Evolutionary conservation across 2,113 vertebrate genomes (phyloP).

Genomic region (Leucoraja erinaceus): DNA sequence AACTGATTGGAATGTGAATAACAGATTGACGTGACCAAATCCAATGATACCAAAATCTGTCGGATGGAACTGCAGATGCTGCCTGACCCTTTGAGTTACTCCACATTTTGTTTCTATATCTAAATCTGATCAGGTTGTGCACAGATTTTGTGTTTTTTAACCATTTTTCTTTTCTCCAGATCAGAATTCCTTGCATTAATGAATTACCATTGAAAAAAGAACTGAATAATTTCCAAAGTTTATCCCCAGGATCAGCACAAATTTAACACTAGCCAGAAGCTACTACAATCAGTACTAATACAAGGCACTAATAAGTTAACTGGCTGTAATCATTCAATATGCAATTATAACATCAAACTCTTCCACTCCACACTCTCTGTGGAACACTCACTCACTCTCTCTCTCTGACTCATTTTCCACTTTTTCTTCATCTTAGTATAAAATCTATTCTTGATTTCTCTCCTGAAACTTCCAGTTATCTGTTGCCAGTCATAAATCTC

Average conservation of each 20-base stretch:
- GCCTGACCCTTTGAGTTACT: too few relatives aligned
- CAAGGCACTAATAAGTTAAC: background rate
- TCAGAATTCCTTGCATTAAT: background rate
- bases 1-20: background rate
- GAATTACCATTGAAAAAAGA: background rate
- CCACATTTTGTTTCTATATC: too few relatives aligned
- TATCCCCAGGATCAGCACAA: background rate
- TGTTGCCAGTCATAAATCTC: background rate
- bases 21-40: background rate
- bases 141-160: background rate
- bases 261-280: background rate
- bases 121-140: background rate
- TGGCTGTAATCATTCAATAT: background rate
- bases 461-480: background rate
- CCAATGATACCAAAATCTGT: background rate
- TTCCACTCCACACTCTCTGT: background rate
- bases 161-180: background rate
- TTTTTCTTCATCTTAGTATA: background rate
- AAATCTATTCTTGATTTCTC: background rate
- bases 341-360: background rate
- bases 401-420: background rate
- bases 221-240: background rate
- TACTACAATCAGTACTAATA: background rate
- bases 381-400: background rate
- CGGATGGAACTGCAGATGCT: too few relatives aligned